Percentiles rank a stretch among this genome's conserved stretches.
Conservation (phyloP, 2,888 invertebrate species). For the Diloba caeruleocephala region DNA sequence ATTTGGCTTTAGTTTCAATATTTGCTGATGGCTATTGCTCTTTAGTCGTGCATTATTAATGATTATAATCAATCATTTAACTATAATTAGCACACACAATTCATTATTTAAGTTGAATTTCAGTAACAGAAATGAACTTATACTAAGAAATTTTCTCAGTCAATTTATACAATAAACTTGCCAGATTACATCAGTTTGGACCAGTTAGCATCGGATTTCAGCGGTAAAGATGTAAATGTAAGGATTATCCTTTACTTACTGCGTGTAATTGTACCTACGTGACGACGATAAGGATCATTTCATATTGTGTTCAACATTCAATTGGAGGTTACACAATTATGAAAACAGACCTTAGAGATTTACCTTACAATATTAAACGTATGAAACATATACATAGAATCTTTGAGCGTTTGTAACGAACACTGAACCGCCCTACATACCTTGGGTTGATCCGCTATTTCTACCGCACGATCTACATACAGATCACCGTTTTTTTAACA, state of each 20-base stretch:
- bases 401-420: too few relatives aligned
- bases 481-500: too few relatives aligned
- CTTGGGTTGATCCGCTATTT: too few relatives aligned
- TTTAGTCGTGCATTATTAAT: too few relatives aligned
- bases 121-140: too few relatives aligned
- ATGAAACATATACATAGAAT: background rate
- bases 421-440: too few relatives aligned
- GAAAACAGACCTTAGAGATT: background rate
- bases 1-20: too few relatives aligned
- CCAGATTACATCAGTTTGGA: constrained; percentile 31
- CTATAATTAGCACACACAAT: too few relatives aligned
- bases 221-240: constrained; percentile 41
- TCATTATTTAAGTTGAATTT: too few relatives aligned
- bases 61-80: too few relatives aligned
- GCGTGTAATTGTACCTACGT: constrained; percentile 35
- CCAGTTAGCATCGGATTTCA: constrained; percentile 33
- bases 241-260: constrained; percentile 46
- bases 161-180: constrained; percentile 22
- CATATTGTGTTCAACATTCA: constrained; percentile 40
- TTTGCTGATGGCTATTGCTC: too few relatives aligned
- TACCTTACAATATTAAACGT: background rate
- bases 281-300: constrained; percentile 28
- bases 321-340: constrained; percentile 22
- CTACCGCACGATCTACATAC: too few relatives aligned
- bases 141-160: constrained; percentile 16